Percentiles rank a stretch among this genome's conserved stretches.
These are phyloP conservation scores for Phymatocera aterrima DNA, from an alignment of 2,888 invertebrate species.

Conservation along the genomic window DNA sequence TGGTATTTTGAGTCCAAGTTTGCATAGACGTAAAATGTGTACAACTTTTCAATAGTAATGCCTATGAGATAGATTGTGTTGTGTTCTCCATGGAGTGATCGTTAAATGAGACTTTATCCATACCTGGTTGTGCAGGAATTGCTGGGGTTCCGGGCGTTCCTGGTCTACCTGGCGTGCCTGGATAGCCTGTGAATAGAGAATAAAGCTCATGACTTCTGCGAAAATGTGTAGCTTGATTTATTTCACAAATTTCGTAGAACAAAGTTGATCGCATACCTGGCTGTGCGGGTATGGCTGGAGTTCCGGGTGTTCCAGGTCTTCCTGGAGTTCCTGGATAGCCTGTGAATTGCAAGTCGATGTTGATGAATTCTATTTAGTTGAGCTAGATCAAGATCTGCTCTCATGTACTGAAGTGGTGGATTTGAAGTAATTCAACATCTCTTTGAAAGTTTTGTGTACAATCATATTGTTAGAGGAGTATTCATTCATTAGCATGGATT, in stretches of 20 bases:
- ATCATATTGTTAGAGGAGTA: no score
- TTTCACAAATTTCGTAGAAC: no score
- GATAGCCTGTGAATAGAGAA: not conserved
- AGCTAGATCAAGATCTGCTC: not conserved
- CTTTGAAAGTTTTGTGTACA: no score
- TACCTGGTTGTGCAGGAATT: constrained; percentile 65
- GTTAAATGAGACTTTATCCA: not conserved
- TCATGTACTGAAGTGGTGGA: no score
- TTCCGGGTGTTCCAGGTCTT: constrained; percentile 51
- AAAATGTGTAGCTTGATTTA: not conserved
- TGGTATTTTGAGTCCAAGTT: constrained; percentile 53
- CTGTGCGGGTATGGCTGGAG: constrained; percentile 50
- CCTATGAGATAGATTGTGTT: no score
- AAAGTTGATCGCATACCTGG: no score
- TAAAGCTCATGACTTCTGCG: constrained; percentile 61
- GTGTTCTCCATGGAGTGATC: constrained; percentile 59
- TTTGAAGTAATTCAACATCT: no score
- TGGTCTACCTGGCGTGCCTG: constrained; percentile 50
- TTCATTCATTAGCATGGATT: no score
- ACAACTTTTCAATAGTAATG: no score
- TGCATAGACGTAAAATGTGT: no score
- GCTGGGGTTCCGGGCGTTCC: constrained; percentile 50
- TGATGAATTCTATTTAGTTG: not conserved
- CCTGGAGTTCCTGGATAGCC: constrained; percentile 53
- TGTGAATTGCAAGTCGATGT: not conserved